Base-by-base conservation (phyloP, 2,888 invertebrate genomes). In the Zaprionus lineosus region DNA sequence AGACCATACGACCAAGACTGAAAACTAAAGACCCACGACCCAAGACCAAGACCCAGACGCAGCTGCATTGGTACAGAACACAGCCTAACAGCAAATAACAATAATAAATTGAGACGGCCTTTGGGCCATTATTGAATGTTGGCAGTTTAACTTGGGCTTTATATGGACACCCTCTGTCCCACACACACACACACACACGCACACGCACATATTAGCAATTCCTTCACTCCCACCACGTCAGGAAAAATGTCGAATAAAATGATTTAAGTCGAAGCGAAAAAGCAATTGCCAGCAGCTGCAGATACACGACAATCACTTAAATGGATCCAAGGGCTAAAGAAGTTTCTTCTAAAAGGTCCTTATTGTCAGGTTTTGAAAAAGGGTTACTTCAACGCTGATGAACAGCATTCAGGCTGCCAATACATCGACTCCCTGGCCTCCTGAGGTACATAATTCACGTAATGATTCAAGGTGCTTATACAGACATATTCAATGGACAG, bases 91-190 rank as follows among this genome's bases (percentile, higher is more conserved):
- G 48, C 43, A 56, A 41, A 46, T 41, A 75, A 63, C 58, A 69
- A 64, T 55, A 64, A 64, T 39, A 64, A 65, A 60, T 59, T 33
- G 66, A 44, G 36, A 60, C 61, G 72, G 75, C 78, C 75, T 61
- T 68, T 64, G 51, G 59, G 50, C 43, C 16, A 16, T 44, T 61
- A 67, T 67, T 66, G 67, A 67, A 62, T 60, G 63, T 50, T 69
- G 70, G 66, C 61, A 62, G 60, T 73, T 67, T 62, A 66, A 66
- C 57, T 66, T 70, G 48, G 11, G 2, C 2, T 11, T n/a, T n/a
- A n/a, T n/a, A n/a, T n/a, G n/a, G n/a, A n/a, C n/a, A n/a, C n/a
- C 24, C n/a, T 24, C 6, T 24, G 8, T 8, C 6, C 24, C 6
- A 24, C 6, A 24, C 19, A 24, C 2, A 24, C 8, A 6, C 6